Percentiles rank a stretch among this genome's conserved stretches.
These are phyloP conservation scores for Melanotaenia trifasciata DNA, from an alignment of 2,797 vertebrate species.

Conservation along the genomic window DNA sequence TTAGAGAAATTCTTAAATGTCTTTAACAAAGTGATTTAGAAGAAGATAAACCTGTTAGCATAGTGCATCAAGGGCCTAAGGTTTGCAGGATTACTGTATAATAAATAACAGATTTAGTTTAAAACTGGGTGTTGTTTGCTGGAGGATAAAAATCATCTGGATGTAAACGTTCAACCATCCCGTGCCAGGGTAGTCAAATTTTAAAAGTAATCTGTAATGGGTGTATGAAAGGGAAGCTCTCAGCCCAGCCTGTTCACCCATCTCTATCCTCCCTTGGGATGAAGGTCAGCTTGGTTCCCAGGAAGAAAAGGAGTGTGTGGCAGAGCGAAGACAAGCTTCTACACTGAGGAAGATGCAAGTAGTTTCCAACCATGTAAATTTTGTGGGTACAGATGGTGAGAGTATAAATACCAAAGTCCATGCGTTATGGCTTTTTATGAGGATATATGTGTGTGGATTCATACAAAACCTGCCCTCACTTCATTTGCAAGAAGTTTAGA, in stretches of 20 bases:
- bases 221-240: constrained; percentile 32
- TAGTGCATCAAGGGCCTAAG: neutral
- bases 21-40: constrained; percentile 13
- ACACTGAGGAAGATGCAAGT: constrained; percentile 15
- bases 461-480: neutral
- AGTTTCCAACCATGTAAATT: constrained; percentile 11
- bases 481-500: neutral
- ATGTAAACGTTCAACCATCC: constrained; percentile 7
- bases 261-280: constrained; percentile 66
- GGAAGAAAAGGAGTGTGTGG: constrained; percentile 41
- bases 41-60: constrained; percentile 5
- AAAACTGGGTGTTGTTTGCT: neutral
- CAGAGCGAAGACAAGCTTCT: constrained; percentile 31
- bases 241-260: constrained; percentile 38
- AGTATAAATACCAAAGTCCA: neutral
- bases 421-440: neutral
- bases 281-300: constrained; percentile 70
- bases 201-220: constrained; percentile 35
- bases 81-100: neutral
- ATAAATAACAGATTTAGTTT: neutral
- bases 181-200: neutral
- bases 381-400: neutral
- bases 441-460: neutral
- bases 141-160: neutral
- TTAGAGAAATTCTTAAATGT: constrained; percentile 15